Conservation (phyloP, 2,113 vertebrate genomes). For the Odobenus rosmarus region DNA sequence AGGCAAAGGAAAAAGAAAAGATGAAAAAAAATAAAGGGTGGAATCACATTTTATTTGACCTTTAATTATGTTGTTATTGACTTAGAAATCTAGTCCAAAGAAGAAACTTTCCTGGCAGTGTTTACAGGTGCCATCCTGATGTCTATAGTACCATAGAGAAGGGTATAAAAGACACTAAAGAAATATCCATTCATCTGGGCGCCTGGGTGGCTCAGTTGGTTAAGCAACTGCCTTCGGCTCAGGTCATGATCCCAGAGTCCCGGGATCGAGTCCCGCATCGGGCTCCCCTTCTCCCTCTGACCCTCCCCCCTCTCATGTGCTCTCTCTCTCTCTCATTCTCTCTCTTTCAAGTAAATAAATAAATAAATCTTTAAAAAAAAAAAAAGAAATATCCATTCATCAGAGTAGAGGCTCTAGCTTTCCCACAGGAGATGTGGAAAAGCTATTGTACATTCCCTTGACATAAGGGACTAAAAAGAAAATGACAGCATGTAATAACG, state of each 20-base stretch:
- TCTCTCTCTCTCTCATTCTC: no score
- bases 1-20: background rate
- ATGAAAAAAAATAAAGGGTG: background rate
- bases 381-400: background rate
- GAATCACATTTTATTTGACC: background rate
- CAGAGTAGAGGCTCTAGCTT: background rate
- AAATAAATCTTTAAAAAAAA: background rate
- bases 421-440: background rate
- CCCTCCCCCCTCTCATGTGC: no score
- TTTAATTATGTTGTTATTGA: conserved; percentile 11
- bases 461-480: background rate
- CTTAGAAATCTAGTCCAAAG: background rate
- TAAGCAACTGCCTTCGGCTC: no score
- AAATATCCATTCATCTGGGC: background rate
- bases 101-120: background rate
- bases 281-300: no score
- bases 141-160: background rate
- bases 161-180: background rate
- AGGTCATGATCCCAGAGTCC: no score
- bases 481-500: background rate
- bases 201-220: no score
- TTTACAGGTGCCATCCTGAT: background rate
- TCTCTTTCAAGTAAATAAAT: no score
- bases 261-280: no score
- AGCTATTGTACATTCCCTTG: background rate